A percentile compares a stretch with the other conserved stretches of the same genome.
Evolutionary conservation across 1,140 invertebrate species (phyloP).

Genomic region (Heliconius himera): DNA sequence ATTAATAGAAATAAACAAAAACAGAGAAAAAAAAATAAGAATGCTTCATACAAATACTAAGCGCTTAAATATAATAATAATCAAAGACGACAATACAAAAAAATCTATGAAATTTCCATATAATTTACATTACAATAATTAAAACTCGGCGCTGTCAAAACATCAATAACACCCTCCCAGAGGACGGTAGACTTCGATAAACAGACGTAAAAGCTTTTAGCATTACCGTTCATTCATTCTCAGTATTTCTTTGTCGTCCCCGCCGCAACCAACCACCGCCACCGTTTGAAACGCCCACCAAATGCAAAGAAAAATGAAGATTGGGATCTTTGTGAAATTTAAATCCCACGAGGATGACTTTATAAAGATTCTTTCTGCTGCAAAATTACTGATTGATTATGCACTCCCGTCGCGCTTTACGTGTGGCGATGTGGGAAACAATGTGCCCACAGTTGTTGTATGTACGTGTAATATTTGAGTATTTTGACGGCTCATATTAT

Average conservation of each 20-base stretch:
- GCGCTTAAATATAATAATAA: neutral
- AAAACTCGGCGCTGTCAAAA: slow-evolving; percentile 66
- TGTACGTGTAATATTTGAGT: slow-evolving; percentile 38
- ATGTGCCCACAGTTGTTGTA: slow-evolving; percentile 19
- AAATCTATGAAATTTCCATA: slow-evolving; percentile 7
- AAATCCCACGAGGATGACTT: slow-evolving; percentile 66
- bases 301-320: slow-evolving; percentile 68
- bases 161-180: slow-evolving; percentile 73
- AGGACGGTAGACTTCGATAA: slow-evolving; percentile 65
- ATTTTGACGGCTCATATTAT: slow-evolving; percentile 41
- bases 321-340: slow-evolving; percentile 74
- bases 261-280: slow-evolving; percentile 44
- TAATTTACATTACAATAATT: slow-evolving; percentile 47
- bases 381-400: slow-evolving; percentile 79
- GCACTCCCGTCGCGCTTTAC: slow-evolving; percentile 72
- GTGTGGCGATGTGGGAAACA: slow-evolving; percentile 56
- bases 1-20: no score
- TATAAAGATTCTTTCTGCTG: slow-evolving; percentile 44
- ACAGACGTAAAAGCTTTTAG: slow-evolving; percentile 76
- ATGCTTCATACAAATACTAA: neutral
- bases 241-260: slow-evolving; percentile 69
- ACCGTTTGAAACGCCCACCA: slow-evolving; percentile 56
- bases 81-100: neutral
- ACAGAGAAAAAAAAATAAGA: neutral
- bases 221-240: slow-evolving; percentile 75